Base-by-base conservation (phyloP, 2,113 vertebrate species). In the Gnathonemus longibarbis region DNA sequence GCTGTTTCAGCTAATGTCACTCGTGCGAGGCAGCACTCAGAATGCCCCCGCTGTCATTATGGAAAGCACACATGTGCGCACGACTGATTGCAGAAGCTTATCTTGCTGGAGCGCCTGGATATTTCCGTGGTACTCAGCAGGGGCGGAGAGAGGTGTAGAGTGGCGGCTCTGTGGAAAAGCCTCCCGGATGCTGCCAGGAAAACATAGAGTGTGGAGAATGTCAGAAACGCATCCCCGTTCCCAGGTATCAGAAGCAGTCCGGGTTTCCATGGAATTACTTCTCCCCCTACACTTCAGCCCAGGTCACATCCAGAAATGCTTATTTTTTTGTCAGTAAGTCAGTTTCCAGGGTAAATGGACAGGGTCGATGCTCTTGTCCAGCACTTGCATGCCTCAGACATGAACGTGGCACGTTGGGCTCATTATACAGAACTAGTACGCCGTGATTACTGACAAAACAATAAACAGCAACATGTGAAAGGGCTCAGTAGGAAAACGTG, bases 11-110 rank as follows among this genome's bases (percentile, higher is more conserved):
- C 24, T 35, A 17, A 49, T 49, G 39, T 42, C 89, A n/a, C 84
- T 10, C 46, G 53, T 45, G 50, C 27, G 27, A 89, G 52, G 89
- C 52, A 27, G 62, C 62, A 27, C 3, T 45, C 0, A 21, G 50
- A 0, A 4, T 84, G 5, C 45, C 49, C 3, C 85, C 8, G 6
- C 24, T 7, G 52, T 31, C 89, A 89, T 91, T 89, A 74, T 90
- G 91, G 48, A 88, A 5, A 46, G 53, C 1, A 0, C 17, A 53
- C 45, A 92, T 91, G 93, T 93, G 94, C 24, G 87, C 85, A 15
- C 10, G 58, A 45, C 5, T 88, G 93, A 93, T 94, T 92, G 90
- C 87, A 77, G 89, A 91, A 91, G 90, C 90, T 94, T 94, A 93
- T 94, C 93, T 93, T 70, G 91, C 39, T 35, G 91, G 74, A 77